Conservation (phyloP, 2,113 vertebrate species). For the Tetraodon nigroviridis region DNA sequence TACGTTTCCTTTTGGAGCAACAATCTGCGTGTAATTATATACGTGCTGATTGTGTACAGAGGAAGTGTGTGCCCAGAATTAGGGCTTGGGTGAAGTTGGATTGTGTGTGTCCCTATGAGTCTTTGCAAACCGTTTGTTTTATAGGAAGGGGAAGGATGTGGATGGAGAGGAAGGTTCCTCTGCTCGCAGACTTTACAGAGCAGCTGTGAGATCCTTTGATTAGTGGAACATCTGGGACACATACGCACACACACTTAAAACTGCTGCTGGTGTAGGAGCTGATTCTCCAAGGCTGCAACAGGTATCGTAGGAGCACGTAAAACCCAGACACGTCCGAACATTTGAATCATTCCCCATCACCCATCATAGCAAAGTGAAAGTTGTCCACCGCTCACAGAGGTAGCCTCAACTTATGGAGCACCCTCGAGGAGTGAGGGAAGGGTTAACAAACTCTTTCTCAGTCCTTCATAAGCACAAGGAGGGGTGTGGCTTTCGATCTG, state of each 20-base stretch:
- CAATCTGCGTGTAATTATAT: constrained; percentile 73
- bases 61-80: constrained; percentile 65
- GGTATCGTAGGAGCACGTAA: constrained; percentile 25
- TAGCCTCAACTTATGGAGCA: constrained; percentile 3
- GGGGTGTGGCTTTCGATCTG: constrained; percentile 69
- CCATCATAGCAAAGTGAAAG: not conserved
- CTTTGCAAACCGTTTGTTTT: constrained; percentile 56
- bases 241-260: constrained; percentile 19
- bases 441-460: constrained; percentile 62
- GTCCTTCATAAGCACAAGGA: constrained; percentile 55
- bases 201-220: constrained; percentile 69
- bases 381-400: not conserved
- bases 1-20: constrained; percentile 62
- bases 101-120: constrained; percentile 27
- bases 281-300: constrained; percentile 20
- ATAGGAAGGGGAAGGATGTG: constrained; percentile 72
- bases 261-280: not conserved
- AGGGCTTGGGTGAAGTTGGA: constrained; percentile 46
- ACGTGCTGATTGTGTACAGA: constrained; percentile 65
- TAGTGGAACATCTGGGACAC: constrained; percentile 64
- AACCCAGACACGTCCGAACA: constrained; percentile 31
- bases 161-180: constrained; percentile 67
- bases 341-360: constrained; percentile 9
- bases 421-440: constrained; percentile 50
- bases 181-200: constrained; percentile 48